These are phyloP conservation scores for Axinella damicornis DNA, from an alignment of 37 sponge, comb jelly and placozoan genomes.

Conservation along the genomic window DNA sequence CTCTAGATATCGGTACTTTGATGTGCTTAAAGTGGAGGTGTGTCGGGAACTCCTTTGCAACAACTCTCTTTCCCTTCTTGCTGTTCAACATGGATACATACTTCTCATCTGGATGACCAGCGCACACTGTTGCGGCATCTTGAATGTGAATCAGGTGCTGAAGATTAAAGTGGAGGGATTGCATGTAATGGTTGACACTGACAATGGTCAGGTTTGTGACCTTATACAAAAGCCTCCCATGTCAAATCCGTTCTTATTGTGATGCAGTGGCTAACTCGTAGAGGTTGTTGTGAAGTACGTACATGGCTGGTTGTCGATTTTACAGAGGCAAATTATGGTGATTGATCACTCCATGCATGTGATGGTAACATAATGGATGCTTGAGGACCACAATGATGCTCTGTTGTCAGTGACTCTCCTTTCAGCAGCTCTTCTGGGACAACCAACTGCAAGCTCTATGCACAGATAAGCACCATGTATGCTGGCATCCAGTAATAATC, in stretches of 20 bases:
- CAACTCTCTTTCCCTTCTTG: slow-evolving; percentile 23
- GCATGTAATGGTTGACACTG: background rate
- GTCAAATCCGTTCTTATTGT: background rate
- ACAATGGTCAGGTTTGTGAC: background rate
- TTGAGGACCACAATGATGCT: no score
- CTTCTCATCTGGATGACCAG: slow-evolving; percentile 38
- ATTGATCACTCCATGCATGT: no score
- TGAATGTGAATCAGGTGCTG: background rate
- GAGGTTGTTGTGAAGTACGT: no score
- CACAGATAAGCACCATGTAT: no score
- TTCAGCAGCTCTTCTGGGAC: no score
- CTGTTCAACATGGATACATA: slow-evolving; percentile 19
- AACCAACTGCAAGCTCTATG: no score
- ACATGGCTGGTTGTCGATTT: background rate
- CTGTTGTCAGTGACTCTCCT: no score
- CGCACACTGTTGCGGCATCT: background rate
- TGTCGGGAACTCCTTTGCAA: background rate
- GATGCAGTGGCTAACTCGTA: background rate
- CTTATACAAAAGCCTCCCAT: slow-evolving; percentile 5
- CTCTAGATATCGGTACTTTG: slow-evolving; percentile 29
- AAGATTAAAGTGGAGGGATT: background rate
- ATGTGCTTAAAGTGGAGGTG: background rate
- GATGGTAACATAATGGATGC: no score
- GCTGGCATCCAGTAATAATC: no score
- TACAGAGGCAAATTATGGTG: background rate